A percentile compares a stretch with the other conserved stretches of the same genome.
Conservation (phyloP, 2,888 invertebrate genomes). For the Cyclophora punctaria region DNA sequence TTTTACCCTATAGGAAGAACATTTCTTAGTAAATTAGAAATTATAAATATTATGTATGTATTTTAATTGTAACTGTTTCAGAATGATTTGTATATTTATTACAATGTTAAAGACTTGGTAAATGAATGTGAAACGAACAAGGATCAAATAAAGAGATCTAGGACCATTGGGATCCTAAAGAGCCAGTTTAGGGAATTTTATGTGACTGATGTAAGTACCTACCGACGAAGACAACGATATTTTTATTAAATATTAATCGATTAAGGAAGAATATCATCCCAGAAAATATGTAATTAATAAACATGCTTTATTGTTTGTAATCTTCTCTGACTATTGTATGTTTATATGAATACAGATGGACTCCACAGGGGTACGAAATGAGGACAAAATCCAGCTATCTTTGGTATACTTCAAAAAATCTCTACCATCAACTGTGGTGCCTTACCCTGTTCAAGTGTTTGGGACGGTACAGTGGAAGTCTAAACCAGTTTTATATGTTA, state of each 20-base stretch:
- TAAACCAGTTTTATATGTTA: slow-evolving; percentile 46
- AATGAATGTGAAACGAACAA: slow-evolving; percentile 23
- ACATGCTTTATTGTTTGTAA: no score
- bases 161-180: slow-evolving; percentile 49
- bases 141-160: slow-evolving; percentile 33
- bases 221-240: not conserved
- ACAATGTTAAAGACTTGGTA: slow-evolving; percentile 29
- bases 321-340: no score
- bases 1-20: no score
- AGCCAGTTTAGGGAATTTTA: slow-evolving; percentile 44
- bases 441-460: slow-evolving; percentile 55
- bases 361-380: slow-evolving; percentile 14
- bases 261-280: no score
- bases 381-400: slow-evolving; percentile 34
- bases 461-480: slow-evolving; percentile 49
- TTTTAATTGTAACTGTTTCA: slow-evolving; percentile 21
- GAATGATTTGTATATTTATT: slow-evolving; percentile 44
- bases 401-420: slow-evolving; percentile 34
- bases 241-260: slow-evolving; percentile 9
- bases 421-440: slow-evolving; percentile 33
- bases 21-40: no score
- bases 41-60: no score
- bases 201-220: slow-evolving; percentile 42
- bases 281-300: no score
- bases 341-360: slow-evolving; percentile 27